Base-by-base conservation (phyloP, 2,797 vertebrate species). In the Threskiornis aethiopicus region DNA sequence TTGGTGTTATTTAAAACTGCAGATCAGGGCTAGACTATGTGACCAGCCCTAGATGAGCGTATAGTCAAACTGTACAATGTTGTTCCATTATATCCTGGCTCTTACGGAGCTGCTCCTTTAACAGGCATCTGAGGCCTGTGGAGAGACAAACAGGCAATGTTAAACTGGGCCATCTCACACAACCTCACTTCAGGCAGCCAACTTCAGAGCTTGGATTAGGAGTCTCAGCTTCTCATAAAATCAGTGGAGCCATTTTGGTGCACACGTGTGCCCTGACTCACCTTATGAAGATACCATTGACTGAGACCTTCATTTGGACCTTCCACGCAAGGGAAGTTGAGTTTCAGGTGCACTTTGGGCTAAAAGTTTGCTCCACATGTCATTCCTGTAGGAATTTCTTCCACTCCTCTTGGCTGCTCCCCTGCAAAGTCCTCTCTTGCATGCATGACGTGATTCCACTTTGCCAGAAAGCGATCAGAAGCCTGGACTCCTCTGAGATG, bases 1-100 rank as follows among this genome's bases (percentile, higher is more conserved):
- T 84, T 93, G 84, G 51, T 87, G 35, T 79, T 93, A 89, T 76
- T 88, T 90, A 82, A 93, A 84, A 75, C 55, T 66, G 73, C 39
- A 82, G 80, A 44, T 76, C 66, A 57, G 41, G 55, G 18, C n/a
- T 59, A 69, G 46, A n/a, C 13, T 70, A 6, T 44, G n/a, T 82
- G 64, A 70, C 84, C 51, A 92, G 35, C 66, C 37, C 89, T 58
- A 41, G 73, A 51, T 59, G 51, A 52, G 42, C n/a, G 9, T 69
- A 17, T 5, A 78, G 24, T 44, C 51, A 58, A 46, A 52, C 31
- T 28, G 29, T 46, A 39, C 8, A 37, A 16, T 22, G 19, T 39
- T 81, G 39, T 61, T 75, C 54, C 21, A 8, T 62, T 75, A 41
- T 33, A 62, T 41, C 16, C 66, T 52, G 28, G 14, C 28, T 87